These are phyloP conservation scores for Melipona bicolor DNA, from an alignment of 2,888 invertebrate species.

Conservation along the genomic window DNA sequence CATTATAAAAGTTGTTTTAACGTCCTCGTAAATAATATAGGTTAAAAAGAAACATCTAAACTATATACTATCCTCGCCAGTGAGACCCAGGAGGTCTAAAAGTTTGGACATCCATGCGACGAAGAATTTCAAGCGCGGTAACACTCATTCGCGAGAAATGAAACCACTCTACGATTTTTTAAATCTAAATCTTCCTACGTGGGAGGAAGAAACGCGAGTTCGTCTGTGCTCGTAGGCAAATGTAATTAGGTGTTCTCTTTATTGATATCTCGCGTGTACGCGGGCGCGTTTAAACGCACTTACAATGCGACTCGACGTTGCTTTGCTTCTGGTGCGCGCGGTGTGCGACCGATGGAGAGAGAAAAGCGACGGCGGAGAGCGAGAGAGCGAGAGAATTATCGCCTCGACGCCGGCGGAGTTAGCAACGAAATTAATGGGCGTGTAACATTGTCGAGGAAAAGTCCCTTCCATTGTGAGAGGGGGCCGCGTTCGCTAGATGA, in stretches of 20 bases:
- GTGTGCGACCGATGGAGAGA: not conserved
- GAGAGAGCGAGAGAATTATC: constrained; percentile 59
- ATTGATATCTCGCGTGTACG: constrained; percentile 53
- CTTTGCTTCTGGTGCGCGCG: constrained; percentile 35
- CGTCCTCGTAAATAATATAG: no score
- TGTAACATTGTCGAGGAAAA: constrained; percentile 64
- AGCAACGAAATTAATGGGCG: constrained; percentile 68
- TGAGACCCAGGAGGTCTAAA: no score
- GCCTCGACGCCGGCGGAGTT: constrained; percentile 58
- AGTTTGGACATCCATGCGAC: no score
- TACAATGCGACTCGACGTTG: constrained; percentile 33
- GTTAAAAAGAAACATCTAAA: no score
- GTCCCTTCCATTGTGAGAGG: constrained; percentile 63
- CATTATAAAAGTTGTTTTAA: no score
- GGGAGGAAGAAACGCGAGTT: not conserved
- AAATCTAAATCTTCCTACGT: no score
- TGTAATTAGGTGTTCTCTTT: constrained; percentile 47
- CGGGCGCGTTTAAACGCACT: constrained; percentile 39
- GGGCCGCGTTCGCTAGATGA: constrained; percentile 52
- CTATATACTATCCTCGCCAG: no score
- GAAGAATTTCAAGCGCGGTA: no score
- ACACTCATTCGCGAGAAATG: no score
- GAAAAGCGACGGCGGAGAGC: not conserved
- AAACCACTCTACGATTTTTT: no score
- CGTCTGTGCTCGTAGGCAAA: constrained; percentile 27